Conservation (phyloP, 2,888 invertebrate species). For the Diogma glabrata region DNA sequence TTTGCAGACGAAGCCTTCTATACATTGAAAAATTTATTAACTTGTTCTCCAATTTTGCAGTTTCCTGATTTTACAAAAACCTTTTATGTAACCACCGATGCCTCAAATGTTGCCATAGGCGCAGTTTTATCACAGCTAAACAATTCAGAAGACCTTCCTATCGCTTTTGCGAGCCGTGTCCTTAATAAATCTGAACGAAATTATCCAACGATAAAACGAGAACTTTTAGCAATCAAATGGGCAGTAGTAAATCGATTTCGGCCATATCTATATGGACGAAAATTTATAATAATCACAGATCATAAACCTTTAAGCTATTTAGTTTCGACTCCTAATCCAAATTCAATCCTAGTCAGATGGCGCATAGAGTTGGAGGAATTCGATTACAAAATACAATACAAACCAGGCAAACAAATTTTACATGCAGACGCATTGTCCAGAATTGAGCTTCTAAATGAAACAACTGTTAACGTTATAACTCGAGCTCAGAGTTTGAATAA, state of each 20-base stretch:
- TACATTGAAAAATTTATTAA: neutral
- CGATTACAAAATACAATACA: too few species aligned
- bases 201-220: slow-evolving; percentile 4
- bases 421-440: too few species aligned
- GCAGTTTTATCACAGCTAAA: slow-evolving; percentile 6
- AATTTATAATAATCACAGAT: too few species aligned
- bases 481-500: too few species aligned
- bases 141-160: slow-evolving; percentile 2
- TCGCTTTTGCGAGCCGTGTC: slow-evolving; percentile 4
- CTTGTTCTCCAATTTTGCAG: slow-evolving; percentile 4
- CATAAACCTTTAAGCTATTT: too few species aligned
- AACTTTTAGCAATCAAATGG: slow-evolving; percentile 4
- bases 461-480: too few species aligned
- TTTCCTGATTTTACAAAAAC: neutral
- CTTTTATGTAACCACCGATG: neutral
- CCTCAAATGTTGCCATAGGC: neutral
- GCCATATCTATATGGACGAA: too few species aligned
- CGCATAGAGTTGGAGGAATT: too few species aligned
- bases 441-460: too few species aligned
- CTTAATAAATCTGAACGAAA: neutral
- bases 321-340: too few species aligned
- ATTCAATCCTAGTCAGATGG: too few species aligned
- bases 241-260: neutral
- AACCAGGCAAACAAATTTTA: too few species aligned
- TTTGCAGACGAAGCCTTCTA: slow-evolving; percentile 4